phyloP scores from a whole-genome alignment of 2,113 vertebrate genomes.

The Etheostoma cragini region DNA sequence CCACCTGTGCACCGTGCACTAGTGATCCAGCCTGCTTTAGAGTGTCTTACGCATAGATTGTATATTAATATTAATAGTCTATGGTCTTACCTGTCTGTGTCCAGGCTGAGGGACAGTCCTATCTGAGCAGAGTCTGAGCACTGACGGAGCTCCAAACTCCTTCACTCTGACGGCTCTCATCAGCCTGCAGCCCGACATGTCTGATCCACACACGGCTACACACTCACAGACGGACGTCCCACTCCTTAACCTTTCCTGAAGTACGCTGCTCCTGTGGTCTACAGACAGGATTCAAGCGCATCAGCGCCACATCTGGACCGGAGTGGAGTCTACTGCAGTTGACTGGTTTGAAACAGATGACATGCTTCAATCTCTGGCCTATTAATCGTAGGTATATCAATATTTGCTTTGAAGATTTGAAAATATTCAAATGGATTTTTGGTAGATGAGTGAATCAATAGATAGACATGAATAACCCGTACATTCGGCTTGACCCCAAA shows the following conservation, averaged over 20 bases:
- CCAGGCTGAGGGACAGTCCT: slow-evolving; percentile 85
- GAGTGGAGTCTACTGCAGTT: neutral
- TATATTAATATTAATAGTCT: neutral
- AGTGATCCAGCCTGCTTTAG: no score
- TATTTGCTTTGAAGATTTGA: no score
- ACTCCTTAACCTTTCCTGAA: neutral
- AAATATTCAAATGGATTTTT: no score
- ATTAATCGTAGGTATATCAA: no score
- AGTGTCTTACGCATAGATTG: no score
- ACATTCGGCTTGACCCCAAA: no score
- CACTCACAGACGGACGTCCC: neutral
- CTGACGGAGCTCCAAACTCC: slow-evolving; percentile 91
- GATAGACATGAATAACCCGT: no score
- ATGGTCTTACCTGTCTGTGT: slow-evolving; percentile 84
- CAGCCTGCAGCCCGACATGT: slow-evolving; percentile 85
- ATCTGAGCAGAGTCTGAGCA: slow-evolving; percentile 86
- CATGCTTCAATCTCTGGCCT: no score
- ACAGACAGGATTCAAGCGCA: neutral
- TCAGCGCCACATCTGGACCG: neutral
- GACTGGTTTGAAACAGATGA: neutral
- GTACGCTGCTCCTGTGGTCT: neutral
- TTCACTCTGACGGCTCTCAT: slow-evolving; percentile 92
- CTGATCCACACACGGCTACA: neutral
- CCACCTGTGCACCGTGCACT: no score
- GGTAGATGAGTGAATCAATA: no score